Conservation (phyloP, 2,113 vertebrate genomes). For the Antechinus flavipes region DNA sequence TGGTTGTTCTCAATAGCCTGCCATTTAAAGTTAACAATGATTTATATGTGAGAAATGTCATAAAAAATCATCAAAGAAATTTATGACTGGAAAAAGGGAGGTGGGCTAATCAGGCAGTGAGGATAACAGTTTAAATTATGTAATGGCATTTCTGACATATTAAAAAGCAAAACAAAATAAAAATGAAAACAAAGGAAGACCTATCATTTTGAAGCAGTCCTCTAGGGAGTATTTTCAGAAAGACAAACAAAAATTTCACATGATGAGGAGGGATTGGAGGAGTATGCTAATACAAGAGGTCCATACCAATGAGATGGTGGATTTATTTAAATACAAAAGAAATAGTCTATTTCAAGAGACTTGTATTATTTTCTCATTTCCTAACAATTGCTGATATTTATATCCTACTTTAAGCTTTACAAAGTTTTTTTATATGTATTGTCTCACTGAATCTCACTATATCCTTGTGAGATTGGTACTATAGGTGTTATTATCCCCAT, state of each 20-base stretch:
- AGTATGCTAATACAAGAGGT: not conserved
- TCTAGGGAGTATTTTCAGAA: not conserved
- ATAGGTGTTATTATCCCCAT: too few relatives aligned
- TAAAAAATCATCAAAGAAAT: not conserved
- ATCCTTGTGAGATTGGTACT: too few relatives aligned
- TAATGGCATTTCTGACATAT: not conserved
- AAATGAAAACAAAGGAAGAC: not conserved
- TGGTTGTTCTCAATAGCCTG: not conserved
- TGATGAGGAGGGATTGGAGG: not conserved
- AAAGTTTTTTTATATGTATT: too few relatives aligned
- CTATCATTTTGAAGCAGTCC: not conserved
- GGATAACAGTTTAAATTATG: not conserved
- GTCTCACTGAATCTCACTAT: too few relatives aligned
- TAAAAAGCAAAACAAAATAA: not conserved
- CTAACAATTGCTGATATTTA: too few relatives aligned
- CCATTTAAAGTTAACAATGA: not conserved
- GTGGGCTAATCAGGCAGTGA: not conserved
- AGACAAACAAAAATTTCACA: not conserved
- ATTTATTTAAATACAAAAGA: not conserved
- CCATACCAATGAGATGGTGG: too few relatives aligned
- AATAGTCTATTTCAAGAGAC: not conserved
- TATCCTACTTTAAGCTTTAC: too few relatives aligned
- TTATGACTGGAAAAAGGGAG: not conserved
- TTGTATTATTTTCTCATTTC: not conserved
- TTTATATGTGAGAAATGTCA: too few relatives aligned